Conservation (phyloP, 2,113 vertebrate species). For the Sinocyclocheilus maitianheensis region DNA sequence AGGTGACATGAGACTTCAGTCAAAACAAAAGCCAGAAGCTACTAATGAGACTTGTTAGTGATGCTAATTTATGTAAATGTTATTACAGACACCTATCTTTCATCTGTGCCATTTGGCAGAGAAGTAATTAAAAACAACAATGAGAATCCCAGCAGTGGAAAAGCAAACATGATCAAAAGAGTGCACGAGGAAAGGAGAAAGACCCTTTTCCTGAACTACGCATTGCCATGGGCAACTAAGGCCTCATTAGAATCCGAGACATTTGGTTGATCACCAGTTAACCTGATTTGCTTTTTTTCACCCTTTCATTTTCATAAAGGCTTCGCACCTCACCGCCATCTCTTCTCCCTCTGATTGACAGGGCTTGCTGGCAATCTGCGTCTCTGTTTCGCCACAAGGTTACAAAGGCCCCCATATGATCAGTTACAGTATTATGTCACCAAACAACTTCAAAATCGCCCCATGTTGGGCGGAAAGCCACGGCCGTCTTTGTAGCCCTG, state of each 20-base stretch:
- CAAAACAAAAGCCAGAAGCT: conserved; percentile 89
- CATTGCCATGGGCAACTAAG: conserved; percentile 86
- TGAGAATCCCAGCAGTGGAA: conserved; percentile 84
- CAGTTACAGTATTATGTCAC: conserved; percentile 65
- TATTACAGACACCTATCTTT: conserved; percentile 99
- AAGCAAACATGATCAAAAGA: conserved; percentile 92
- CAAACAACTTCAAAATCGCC: conserved; percentile 55
- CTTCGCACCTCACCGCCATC: conserved; percentile 81
- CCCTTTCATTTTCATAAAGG: conserved; percentile 85
- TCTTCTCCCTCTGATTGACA: conserved; percentile 80
- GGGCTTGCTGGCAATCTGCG: conserved; percentile 84
- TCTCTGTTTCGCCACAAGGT: conserved; percentile 77
- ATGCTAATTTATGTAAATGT: conserved; percentile 99
- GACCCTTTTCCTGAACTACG: conserved; percentile 84
- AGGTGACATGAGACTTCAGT: conserved; percentile 83
- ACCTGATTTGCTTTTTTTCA: conserved; percentile 89
- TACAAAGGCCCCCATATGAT: conserved; percentile 75
- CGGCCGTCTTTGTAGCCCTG: conserved; percentile 46
- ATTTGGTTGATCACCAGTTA: conserved; percentile 98
- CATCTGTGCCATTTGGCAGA: conserved; percentile 95
- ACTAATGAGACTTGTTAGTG: conserved; percentile 97
- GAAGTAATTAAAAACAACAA: conserved; percentile 99
- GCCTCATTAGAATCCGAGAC: conserved; percentile 94
- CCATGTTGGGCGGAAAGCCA: conserved; percentile 48
- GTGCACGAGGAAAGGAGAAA: conserved; percentile 84